Evolutionary conservation across 2,888 invertebrate genomes (phyloP), one percentile per base, ranked within the genome.

Genomic region (Tridacna crocea): DNA sequence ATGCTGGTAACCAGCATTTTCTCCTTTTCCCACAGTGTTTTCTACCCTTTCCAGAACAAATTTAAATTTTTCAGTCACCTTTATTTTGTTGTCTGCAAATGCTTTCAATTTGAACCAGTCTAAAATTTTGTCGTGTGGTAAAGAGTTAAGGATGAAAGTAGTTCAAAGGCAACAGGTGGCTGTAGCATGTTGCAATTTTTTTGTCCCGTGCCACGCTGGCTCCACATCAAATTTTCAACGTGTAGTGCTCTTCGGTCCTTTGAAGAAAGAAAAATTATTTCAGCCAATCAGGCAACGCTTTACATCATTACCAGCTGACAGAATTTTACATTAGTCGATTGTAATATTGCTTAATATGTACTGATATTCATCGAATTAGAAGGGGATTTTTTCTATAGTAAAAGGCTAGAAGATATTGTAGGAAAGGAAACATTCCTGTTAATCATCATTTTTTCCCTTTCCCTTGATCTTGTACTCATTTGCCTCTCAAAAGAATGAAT

Each of bases 151-250:
- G 36, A 8, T 36, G 36, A 36, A 36, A 8, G 36, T 36, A 36
- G 36, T 36, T 8, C 36, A 75, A 58, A 66, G 13, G 76, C 22
- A 77, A 77, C 77, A 77, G 77, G 77, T 77, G 77, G 77, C 26
- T 61, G 47, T 65, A 13, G 70, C 51, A 51, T 70, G 70, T 51
- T n/a, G n/a, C n/a, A n/a, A n/a, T n/a, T n/a, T 70, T 24, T 48
- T 51, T 70, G 3, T 15, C 46, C 68, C n/a, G n/a, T 70, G 70
- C 70, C 70, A 70, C 70, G 70, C 48, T 8, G 27, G 70, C 48
- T 70, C 70, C 70, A 70, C 70, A 70, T 70, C 17, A 70, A 51
- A 51, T 51, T 70, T 70, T 51, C 70, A 70, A 70, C 70, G 70
- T 70, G 70, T 51, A 70, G 47, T 47, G 24, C 0, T 48, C 3